phyloP scores from a whole-genome alignment of 2,888 invertebrate genomes.

The Furcula furcula region DNA sequence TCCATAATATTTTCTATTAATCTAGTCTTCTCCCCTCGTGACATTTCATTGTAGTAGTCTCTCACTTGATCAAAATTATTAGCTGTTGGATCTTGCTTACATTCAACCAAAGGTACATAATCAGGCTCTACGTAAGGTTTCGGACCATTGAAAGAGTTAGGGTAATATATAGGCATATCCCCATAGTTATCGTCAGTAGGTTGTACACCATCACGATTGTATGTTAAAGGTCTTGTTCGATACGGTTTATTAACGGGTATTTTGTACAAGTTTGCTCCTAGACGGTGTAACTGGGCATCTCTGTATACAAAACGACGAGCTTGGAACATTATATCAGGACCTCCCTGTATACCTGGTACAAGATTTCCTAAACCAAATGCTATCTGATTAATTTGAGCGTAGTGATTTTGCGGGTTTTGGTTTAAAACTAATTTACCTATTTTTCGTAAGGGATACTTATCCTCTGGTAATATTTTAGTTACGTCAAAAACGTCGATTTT shows the following conservation, averaged over 20 bases:
- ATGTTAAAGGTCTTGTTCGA: slow-evolving; percentile 61
- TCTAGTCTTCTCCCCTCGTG: slow-evolving; percentile 85
- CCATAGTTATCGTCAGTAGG: not conserved
- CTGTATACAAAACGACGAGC: slow-evolving; percentile 91
- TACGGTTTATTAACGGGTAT: slow-evolving; percentile 96
- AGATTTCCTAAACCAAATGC: slow-evolving; percentile 93
- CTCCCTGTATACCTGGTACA: slow-evolving; percentile 93
- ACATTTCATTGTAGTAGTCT: slow-evolving; percentile 87
- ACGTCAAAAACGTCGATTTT: slow-evolving; percentile 94
- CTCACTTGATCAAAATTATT: slow-evolving; percentile 93
- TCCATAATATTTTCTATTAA: slow-evolving; percentile 90
- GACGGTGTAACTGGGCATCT: slow-evolving; percentile 91
- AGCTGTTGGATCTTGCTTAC: slow-evolving; percentile 85
- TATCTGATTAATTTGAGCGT: slow-evolving; percentile 93
- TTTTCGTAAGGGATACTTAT: slow-evolving; percentile 89
- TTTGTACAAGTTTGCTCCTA: slow-evolving; percentile 94
- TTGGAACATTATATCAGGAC: slow-evolving; percentile 94
- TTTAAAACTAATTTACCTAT: slow-evolving; percentile 92
- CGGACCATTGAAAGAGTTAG: not conserved
- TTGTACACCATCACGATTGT: not conserved
- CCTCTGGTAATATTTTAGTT: slow-evolving; percentile 90
- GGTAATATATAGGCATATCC: not conserved
- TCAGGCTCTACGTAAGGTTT: not conserved
- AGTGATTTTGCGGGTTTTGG: slow-evolving; percentile 93
- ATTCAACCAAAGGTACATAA: slow-evolving; percentile 5